phyloP scores from a whole-genome alignment of 2,113 vertebrate genomes.

The Jacana jacana region DNA sequence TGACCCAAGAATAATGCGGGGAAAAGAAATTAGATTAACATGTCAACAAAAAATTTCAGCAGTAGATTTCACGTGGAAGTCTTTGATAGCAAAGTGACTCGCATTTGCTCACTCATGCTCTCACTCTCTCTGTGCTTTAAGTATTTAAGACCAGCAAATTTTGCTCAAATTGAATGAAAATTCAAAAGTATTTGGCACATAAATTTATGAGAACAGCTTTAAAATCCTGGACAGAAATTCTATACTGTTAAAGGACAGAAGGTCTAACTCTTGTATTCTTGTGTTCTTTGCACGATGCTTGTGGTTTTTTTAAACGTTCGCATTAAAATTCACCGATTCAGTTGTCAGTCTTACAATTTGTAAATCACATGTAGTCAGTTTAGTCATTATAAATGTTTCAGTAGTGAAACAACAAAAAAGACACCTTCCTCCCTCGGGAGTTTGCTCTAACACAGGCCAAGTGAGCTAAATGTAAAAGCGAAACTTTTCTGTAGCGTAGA shows the following conservation, averaged over 20 bases:
- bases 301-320: background rate
- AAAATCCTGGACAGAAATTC: background rate
- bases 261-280: background rate
- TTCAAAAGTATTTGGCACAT: background rate
- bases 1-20: background rate
- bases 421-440: background rate
- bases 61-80: background rate
- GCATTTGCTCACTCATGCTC: background rate
- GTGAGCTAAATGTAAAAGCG: background rate
- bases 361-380: background rate
- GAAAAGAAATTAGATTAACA: background rate
- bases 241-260: background rate
- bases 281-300: background rate
- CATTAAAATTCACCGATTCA: background rate
- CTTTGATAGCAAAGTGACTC: background rate
- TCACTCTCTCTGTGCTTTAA: background rate
- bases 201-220: background rate
- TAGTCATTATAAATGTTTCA: background rate
- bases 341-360: background rate
- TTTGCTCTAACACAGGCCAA: background rate
- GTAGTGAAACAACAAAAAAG: background rate
- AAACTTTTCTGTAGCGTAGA: background rate
- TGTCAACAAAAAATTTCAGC: background rate
- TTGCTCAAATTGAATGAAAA: background rate
- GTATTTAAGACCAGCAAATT: background rate